Base-by-base conservation (phyloP, 2,113 vertebrate species). In the Cheirogaleus medius region DNA sequence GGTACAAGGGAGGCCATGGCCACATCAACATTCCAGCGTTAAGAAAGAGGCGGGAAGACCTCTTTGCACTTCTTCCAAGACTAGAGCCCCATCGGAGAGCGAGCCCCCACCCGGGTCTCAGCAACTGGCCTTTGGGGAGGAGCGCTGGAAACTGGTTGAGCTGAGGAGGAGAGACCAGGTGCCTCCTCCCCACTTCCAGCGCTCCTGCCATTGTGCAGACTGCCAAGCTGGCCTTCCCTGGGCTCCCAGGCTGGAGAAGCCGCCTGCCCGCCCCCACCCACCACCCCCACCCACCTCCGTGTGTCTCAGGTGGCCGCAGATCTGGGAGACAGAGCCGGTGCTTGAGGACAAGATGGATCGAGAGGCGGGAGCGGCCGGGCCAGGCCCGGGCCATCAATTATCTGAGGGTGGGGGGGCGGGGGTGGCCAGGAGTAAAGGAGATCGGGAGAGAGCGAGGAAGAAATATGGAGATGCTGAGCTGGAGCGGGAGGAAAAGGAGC, bases 341-440 rank as follows among this genome's bases (percentile, higher is more conserved):
- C 60, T 1, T 8, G 0, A 96, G 86, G 96, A 97, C 97, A 97
- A 97, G 98, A 98, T 97, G 90, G 95, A 98, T 97, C 15, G 89
- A 94, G 95, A 98, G 96, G 96, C 93, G 52, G 97, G 96, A 98
- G 94, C 74, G 0, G 86, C 63, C 0, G 32, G 97, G 96, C 97
- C 95, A 91, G 95, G 95, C 95, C 91, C 14, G 0, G 74, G 95
- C 98, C 93, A 98, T 98, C 98, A 98, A 98, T 98, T 98, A 98
- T 98, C 97, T 37, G 27, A 93, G 95, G 95, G 14, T 42, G 80
- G 80, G 2, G 87, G n/a, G 63, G 13, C 12, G 52, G 85, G 32
- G 96, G 80, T 29, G 90, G 77, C 73, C 27, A 0, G 89, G 82
- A 98, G 76, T 82, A 89, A 81, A 97, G 78, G 89, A 97, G 93